Conservation (phyloP, 1,140 invertebrate genomes). For the Philopotamus ludificatus region DNA sequence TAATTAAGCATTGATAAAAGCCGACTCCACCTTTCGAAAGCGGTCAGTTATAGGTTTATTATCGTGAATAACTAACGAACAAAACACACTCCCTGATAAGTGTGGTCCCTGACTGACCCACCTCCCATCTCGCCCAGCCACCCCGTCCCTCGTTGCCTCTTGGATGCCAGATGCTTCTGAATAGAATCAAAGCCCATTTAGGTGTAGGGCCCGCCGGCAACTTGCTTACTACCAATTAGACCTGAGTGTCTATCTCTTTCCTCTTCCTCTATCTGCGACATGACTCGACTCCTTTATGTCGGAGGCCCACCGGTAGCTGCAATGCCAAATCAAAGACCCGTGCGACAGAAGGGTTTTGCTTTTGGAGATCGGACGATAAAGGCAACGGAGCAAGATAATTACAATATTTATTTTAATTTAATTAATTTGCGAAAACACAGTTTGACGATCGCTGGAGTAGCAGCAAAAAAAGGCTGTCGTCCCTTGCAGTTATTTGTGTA, state of each 20-base stretch:
- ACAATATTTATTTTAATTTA: too few species aligned
- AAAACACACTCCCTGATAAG: conserved; percentile 15
- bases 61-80: conserved; percentile 14
- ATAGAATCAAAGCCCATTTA: conserved; percentile 17
- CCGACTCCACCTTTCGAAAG: too few species aligned
- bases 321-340: conserved; percentile 26
- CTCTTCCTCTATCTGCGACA: background rate
- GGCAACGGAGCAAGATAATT: too few species aligned
- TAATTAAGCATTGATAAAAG: too few species aligned
- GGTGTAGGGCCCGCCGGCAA: background rate
- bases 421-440: too few species aligned
- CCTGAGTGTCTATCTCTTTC: conserved; percentile 5
- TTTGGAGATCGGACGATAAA: conserved; percentile 22
- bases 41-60: too few species aligned
- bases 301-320: conserved; percentile 6
- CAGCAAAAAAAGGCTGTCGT: background rate
- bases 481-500: background rate
- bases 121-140: background rate
- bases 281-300: background rate
- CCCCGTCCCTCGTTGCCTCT: background rate
- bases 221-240: conserved; percentile 18
- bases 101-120: conserved; percentile 8
- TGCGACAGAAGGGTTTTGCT: conserved; percentile 30
- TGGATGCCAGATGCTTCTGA: background rate
- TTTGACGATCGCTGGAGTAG: too few species aligned